Evolutionary conservation across 2,797 vertebrate genomes (phyloP), one percentile per base, ranked within the genome.

Genomic region (Gallinago stenura): DNA sequence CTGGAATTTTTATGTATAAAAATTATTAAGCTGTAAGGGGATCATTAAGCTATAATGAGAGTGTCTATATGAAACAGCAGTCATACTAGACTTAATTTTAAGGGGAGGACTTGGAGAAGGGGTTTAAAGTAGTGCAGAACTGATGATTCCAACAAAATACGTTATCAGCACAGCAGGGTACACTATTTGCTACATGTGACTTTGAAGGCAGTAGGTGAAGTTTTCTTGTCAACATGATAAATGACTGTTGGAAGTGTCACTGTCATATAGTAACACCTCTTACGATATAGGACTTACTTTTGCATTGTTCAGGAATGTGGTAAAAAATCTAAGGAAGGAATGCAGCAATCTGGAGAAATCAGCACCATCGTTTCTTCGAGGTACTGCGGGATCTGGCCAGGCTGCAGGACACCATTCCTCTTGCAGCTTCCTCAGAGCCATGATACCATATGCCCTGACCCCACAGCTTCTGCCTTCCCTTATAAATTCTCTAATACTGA

Each of bases 261-360:
- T 15, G 43, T 15, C 37, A 41, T 14, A 24, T 14, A 31, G 21
- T 22, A 71, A 76, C 80, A 57, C 17, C 19, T 77, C 41, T 39
- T 51, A 31, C 9, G 35, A 43, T 12, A 48, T 15, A 60, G 31
- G 50, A 61, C 31, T 89, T 31, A 51, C 6, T 53, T 78, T 4
- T 28, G 35, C 22, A 15, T 69, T 75, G 50, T 16, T 69, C 83
- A 75, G 72, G 26, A 53, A 64, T 0, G 0, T 12, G 35, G 45
- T 65, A 33, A 53, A 93, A 54, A 9, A 39, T 22, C 50, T 48
- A 51, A 83, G 13, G 26, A 90, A 90, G 83, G 60, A 83, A 83
- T 0, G 2, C 33, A 62, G 48, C 8, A 15, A 70, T 12, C 50
- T 12, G 17, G 35, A 75, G 46, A 48, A 76, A 45, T 15, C 33